phyloP scores from a whole-genome alignment of 2,797 vertebrate species.

The Poeciliopsis infans region DNA sequence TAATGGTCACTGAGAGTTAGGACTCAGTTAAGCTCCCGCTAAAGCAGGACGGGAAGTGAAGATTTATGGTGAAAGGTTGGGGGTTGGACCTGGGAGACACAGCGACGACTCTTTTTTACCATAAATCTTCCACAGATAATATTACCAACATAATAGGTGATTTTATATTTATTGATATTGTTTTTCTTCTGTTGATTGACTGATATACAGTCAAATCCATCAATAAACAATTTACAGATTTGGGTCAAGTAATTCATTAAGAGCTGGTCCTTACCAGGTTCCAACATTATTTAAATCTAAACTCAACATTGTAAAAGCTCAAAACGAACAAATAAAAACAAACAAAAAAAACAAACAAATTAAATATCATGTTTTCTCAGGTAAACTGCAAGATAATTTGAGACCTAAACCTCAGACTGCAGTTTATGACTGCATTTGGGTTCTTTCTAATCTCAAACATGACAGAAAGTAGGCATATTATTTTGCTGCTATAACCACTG shows the following conservation, averaged over 20 bases:
- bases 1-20: slow-evolving; percentile 42
- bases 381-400: not conserved
- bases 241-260: not conserved
- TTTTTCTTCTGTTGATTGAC: not conserved
- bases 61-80: slow-evolving; percentile 40
- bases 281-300: not conserved
- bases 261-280: not conserved
- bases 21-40: slow-evolving; percentile 31
- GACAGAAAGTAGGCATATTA: not conserved
- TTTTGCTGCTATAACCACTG: not conserved
- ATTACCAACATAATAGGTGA: not conserved
- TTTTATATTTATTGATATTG: not conserved
- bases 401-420: not conserved
- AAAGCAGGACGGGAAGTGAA: slow-evolving; percentile 52
- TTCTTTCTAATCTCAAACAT: not conserved
- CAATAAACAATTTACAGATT: not conserved
- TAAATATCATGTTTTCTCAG: not conserved
- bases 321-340: not conserved
- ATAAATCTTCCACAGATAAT: slow-evolving; percentile 20
- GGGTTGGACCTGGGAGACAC: slow-evolving; percentile 3
- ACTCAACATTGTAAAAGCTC: not conserved
- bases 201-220: not conserved
- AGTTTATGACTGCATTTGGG: not conserved
- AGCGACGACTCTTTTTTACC: slow-evolving; percentile 4
- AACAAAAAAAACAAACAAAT: not conserved